Evolutionary conservation across 2,113 vertebrate species (phyloP).

Genomic region (Fukomys damarensis): DNA sequence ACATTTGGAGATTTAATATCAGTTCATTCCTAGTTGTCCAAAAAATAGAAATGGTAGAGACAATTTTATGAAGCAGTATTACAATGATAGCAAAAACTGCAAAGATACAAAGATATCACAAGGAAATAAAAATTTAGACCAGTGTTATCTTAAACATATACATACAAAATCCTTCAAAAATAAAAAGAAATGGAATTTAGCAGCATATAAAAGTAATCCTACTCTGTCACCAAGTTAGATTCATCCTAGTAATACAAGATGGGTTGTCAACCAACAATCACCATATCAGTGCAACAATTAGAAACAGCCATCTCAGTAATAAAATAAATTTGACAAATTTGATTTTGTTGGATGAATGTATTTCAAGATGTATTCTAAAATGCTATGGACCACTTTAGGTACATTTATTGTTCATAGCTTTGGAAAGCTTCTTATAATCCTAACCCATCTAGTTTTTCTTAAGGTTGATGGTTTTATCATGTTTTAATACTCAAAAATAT

Average conservation of each 20-base stretch:
- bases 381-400: background rate
- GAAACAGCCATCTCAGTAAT: background rate
- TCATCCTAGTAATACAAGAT: background rate
- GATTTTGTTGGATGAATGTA: background rate
- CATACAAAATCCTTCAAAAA: background rate
- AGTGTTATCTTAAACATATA: no score
- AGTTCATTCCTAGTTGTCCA: background rate
- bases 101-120: background rate
- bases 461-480: background rate
- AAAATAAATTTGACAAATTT: background rate
- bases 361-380: background rate
- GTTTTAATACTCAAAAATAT: background rate
- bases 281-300: background rate
- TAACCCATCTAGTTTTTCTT: background rate
- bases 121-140: background rate
- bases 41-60: background rate
- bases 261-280: background rate
- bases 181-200: background rate
- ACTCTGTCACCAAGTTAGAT: background rate
- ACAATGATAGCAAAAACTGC: background rate
- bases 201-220: background rate
- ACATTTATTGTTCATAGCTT: background rate
- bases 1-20: background rate
- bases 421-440: background rate
- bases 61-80: background rate